Evolutionary conservation across 2,888 invertebrate species (phyloP).

Genomic region (Athalia cordata): DNA sequence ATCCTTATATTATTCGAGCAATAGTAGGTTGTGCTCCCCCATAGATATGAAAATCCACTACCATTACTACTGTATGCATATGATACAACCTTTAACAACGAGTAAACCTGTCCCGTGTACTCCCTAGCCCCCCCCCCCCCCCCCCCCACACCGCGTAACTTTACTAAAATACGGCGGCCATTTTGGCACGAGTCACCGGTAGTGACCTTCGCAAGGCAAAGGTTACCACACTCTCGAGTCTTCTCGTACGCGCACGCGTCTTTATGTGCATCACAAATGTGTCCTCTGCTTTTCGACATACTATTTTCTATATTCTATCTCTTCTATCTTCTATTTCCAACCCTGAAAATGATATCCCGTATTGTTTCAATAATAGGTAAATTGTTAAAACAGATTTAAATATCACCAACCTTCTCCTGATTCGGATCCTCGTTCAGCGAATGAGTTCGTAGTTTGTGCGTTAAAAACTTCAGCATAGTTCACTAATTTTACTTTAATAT

Average conservation of each 20-base stretch:
- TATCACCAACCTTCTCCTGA: constrained; percentile 82
- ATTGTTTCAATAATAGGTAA: neutral
- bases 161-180: constrained; percentile 44
- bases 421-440: constrained; percentile 89
- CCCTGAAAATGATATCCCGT: too few species aligned
- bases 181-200: constrained; percentile 48
- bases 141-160: constrained; percentile 18
- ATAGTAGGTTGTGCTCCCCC: too few species aligned
- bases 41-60: too few species aligned
- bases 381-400: too few species aligned
- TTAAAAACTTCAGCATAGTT: constrained; percentile 91
- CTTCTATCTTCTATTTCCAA: too few species aligned
- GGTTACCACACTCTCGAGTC: constrained; percentile 42
- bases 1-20: too few species aligned
- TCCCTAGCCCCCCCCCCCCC: neutral
- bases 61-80: neutral
- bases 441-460: constrained; percentile 89
- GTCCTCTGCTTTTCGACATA: neutral
- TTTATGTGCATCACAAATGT: constrained; percentile 14
- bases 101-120: neutral
- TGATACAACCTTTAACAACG: neutral
- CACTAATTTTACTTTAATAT: constrained; percentile 64
- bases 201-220: constrained; percentile 48
- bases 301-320: too few species aligned
- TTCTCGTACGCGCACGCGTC: constrained; percentile 32